Base-by-base conservation (phyloP, 1,140 invertebrate genomes). In the Thalassaphorura encarpata region DNA sequence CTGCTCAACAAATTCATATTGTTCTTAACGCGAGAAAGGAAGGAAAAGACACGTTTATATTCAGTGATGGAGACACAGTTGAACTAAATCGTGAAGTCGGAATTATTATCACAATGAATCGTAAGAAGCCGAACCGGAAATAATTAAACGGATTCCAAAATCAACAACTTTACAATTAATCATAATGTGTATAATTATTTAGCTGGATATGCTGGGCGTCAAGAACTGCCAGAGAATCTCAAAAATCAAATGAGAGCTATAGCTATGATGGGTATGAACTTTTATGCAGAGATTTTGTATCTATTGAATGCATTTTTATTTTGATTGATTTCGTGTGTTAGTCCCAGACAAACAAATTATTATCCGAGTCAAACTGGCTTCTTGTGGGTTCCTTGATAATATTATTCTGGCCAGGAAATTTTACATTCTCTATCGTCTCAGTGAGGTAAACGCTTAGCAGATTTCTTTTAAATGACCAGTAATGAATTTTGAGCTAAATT, bases 251-350 rank as follows among this genome's bases (percentile, higher is more conserved):
- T 97, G 73, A 80, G 94, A 31, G 95, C 90, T 0, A 92, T 97
- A 1, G 91, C 93, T 23, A 97, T 97, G 39, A 97, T 97, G 94
- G 92, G n/a, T n/a, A n/a, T n/a, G n/a, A n/a, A n/a, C n/a, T n/a
- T n/a, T n/a, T n/a, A n/a, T n/a, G n/a, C n/a, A n/a, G n/a, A n/a
- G n/a, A n/a, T n/a, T n/a, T n/a, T n/a, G n/a, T n/a, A n/a, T n/a
- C n/a, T n/a, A n/a, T n/a, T n/a, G n/a, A n/a, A n/a, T n/a, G n/a
- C n/a, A n/a, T n/a, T n/a, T n/a, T n/a, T n/a, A n/a, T n/a, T n/a
- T n/a, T n/a, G n/a, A n/a, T n/a, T n/a, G n/a, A n/a, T n/a, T n/a
- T n/a, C n/a, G n/a, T n/a, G n/a, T n/a, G 29, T 97, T 97, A 93
- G 92, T 97, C 18, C 93, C 94, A 0, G 94, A 97, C 70, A 75